phyloP scores from a whole-genome alignment of 2,113 vertebrate species.

The Hippotragus niger region DNA sequence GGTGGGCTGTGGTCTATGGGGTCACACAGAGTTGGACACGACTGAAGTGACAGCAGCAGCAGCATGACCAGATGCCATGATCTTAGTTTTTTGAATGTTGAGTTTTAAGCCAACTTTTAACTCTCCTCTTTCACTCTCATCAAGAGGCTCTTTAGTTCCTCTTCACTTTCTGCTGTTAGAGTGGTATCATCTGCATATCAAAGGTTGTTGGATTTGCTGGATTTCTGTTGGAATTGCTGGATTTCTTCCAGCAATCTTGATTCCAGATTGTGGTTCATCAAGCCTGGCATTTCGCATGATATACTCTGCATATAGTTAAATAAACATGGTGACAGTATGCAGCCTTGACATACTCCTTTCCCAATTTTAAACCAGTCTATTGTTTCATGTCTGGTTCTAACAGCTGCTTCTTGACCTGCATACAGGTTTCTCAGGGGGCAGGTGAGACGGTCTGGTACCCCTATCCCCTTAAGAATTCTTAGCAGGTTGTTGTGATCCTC shows the following conservation, averaged over 20 bases:
- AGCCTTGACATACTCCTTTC: not conserved
- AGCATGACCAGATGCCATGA: not conserved
- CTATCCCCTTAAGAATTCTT: not conserved
- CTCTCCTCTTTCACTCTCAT: not conserved
- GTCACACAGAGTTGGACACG: too few species aligned
- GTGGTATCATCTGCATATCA: not conserved
- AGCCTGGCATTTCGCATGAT: not conserved
- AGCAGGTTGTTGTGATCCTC: not conserved
- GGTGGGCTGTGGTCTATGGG: rapidly evolving
- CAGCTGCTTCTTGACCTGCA: not conserved
- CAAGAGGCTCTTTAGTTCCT: not conserved
- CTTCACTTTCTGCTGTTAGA: not conserved
- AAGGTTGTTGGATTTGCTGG: not conserved
- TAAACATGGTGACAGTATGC: not conserved
- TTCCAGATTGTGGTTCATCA: not conserved
- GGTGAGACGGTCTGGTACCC: not conserved
- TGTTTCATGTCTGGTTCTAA: not conserved
- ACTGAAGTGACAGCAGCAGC: too few species aligned
- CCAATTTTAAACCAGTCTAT: not conserved
- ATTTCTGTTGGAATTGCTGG: not conserved
- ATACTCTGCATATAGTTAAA: not conserved
- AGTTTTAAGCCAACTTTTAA: not conserved
- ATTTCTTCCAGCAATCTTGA: not conserved
- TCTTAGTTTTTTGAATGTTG: not conserved
- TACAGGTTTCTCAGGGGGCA: not conserved